These are phyloP conservation scores for Psophia crepitans DNA, from an alignment of 2,113 vertebrate genomes.

Conservation along the genomic window DNA sequence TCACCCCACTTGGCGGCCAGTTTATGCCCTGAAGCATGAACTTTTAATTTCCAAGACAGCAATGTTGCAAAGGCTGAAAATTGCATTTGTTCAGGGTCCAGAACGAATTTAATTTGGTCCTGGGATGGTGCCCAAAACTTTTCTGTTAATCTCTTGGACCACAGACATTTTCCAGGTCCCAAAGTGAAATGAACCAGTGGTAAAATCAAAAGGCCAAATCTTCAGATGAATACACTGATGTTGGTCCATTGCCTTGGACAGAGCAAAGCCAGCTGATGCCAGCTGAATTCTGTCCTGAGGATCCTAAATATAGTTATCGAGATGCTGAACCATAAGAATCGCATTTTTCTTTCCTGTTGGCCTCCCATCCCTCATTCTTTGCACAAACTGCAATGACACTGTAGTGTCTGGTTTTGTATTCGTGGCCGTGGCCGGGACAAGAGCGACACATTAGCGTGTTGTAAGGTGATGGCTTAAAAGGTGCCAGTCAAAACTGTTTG, in stretches of 20 bases:
- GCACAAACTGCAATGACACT: background rate
- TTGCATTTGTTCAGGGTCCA: constrained; percentile 13
- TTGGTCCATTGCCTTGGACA: background rate
- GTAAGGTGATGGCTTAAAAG: background rate
- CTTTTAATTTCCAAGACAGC: constrained; percentile 40
- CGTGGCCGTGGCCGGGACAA: background rate
- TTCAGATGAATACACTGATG: background rate
- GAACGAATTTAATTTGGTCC: constrained; percentile 45
- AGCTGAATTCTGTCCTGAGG: background rate
- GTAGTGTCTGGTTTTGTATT: background rate
- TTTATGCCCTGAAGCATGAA: constrained; percentile 40
- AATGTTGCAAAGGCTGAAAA: constrained; percentile 12
- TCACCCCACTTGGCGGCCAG: background rate
- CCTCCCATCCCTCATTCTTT: background rate
- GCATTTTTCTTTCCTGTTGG: background rate
- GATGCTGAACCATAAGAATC: background rate
- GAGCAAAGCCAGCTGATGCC: background rate
- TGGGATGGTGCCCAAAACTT: background rate
- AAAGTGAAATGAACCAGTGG: background rate
- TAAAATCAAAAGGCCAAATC: background rate
- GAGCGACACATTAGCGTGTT: background rate
- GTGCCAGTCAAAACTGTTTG: background rate
- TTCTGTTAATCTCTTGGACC: background rate
- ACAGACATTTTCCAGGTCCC: background rate
- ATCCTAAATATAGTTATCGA: background rate